These are phyloP conservation scores for Leptopilina syphax DNA, from an alignment of 2,888 invertebrate genomes.

Conservation along the genomic window DNA sequence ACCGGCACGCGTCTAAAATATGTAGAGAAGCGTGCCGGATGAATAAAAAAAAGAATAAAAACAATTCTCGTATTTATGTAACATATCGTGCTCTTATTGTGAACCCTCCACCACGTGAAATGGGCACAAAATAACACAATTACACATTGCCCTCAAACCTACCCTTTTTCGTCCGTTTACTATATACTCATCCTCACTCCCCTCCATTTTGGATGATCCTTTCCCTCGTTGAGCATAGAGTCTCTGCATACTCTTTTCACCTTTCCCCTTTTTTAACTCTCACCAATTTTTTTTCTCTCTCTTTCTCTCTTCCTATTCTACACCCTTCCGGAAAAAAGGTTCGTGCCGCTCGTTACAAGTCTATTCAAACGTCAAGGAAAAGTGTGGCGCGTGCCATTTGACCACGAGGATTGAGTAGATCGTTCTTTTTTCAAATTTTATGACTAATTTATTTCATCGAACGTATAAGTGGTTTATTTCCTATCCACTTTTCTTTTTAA, in stretches of 20 bases:
- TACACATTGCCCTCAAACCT: constrained; percentile 72
- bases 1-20: constrained; percentile 61
- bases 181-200: constrained; percentile 56
- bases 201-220: constrained; percentile 59
- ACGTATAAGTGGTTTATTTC: too few relatives aligned
- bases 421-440: too few relatives aligned
- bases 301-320: constrained; percentile 52
- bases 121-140: constrained; percentile 76
- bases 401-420: constrained; percentile 63
- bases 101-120: constrained; percentile 71
- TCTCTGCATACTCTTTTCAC: constrained; percentile 61
- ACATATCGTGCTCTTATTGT: constrained; percentile 69
- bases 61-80: constrained; percentile 74
- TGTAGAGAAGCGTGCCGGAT: constrained; percentile 60
- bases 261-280: constrained; percentile 57
- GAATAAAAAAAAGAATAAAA: constrained; percentile 65
- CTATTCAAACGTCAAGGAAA: constrained; percentile 75
- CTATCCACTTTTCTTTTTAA: too few relatives aligned
- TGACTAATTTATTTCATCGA: too few relatives aligned
- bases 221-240: constrained; percentile 57
- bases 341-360: constrained; percentile 74
- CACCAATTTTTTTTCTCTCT: constrained; percentile 38
- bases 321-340: constrained; percentile 57
- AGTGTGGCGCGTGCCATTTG: constrained; percentile 74
- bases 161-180: constrained; percentile 55